Evolutionary conservation across 2,888 invertebrate genomes (phyloP).

Genomic region (Mayetiola destructor): DNA sequence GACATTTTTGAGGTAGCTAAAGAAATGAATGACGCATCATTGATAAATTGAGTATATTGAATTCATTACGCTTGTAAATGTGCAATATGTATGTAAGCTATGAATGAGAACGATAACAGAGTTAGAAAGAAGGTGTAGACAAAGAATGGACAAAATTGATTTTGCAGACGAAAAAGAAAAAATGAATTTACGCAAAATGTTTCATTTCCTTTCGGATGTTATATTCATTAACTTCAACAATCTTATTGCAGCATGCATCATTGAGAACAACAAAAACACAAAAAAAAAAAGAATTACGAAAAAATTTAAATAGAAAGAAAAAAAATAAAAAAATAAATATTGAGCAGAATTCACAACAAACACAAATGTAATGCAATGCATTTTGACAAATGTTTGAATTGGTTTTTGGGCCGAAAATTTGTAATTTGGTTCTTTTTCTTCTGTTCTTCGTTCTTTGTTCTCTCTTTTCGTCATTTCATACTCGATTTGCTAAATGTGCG

Average conservation of each 20-base stretch:
- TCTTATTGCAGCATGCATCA: background rate
- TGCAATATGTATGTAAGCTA: no score
- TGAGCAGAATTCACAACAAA: conserved; percentile 1
- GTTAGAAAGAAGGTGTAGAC: no score
- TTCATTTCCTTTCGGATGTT: conserved; percentile 10
- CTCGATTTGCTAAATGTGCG: background rate
- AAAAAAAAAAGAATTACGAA: background rate
- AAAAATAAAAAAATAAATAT: background rate
- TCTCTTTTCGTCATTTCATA: background rate
- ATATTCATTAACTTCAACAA: background rate
- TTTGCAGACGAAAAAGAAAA: background rate
- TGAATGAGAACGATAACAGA: no score
- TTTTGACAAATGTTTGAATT: background rate
- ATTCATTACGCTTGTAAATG: background rate
- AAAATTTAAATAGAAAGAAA: no score
- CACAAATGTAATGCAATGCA: conserved; percentile 1
- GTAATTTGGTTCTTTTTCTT: background rate
- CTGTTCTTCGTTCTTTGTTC: background rate
- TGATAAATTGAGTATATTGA: background rate
- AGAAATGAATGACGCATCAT: background rate
- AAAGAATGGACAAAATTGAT: no score
- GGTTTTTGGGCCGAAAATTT: background rate
- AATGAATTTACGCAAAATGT: background rate
- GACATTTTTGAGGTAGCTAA: background rate
- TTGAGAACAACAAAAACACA: background rate